Evolutionary conservation across 2,113 vertebrate species (phyloP).

Genomic region (Indicator indicator): DNA sequence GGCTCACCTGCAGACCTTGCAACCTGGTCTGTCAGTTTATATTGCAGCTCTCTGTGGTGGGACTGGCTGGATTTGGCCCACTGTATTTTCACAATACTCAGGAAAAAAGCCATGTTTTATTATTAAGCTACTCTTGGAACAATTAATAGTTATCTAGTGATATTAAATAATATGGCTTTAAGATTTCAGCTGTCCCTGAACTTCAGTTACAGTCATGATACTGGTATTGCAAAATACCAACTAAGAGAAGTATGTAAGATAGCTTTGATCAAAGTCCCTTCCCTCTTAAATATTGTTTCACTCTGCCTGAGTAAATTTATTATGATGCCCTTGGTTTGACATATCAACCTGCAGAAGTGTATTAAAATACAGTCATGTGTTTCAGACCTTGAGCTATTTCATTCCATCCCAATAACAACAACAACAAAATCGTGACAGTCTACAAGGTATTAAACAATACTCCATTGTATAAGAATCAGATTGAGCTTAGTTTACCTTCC

Average conservation of each 20-base stretch:
- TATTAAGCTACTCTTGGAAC: background rate
- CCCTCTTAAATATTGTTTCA: background rate
- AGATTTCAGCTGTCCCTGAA: background rate
- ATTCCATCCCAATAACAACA: background rate
- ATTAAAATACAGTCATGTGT: conserved; percentile 54
- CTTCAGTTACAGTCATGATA: background rate
- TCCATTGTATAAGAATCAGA: background rate
- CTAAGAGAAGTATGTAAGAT: background rate
- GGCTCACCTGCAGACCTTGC: no score
- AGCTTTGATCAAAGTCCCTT: background rate
- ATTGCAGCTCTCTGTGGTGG: no score
- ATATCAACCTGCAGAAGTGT: background rate
- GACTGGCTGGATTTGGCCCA: no score
- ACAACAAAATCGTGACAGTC: background rate
- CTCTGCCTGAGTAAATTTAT: background rate
- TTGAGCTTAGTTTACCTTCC: background rate
- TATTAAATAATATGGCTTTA: background rate
- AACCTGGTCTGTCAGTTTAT: no score
- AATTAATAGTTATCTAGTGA: background rate
- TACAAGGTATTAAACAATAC: background rate
- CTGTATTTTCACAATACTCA: no score
- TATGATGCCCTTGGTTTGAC: background rate
- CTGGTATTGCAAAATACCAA: background rate
- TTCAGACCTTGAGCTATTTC: background rate
- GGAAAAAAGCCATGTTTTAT: background rate